phyloP scores from a whole-genome alignment of 2,888 invertebrate species.

The Xestia sexstrigata region DNA sequence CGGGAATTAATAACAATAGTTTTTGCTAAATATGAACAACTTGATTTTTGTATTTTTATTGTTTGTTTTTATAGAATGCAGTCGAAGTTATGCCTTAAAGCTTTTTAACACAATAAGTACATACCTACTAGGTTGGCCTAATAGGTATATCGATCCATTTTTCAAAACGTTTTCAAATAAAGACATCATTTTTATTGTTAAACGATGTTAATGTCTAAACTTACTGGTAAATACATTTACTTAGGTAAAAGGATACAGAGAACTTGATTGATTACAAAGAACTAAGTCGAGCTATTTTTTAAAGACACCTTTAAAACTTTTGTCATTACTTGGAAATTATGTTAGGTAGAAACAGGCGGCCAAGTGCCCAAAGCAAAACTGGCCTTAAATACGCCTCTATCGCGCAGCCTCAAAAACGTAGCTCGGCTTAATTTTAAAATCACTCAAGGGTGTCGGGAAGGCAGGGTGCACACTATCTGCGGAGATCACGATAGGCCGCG shows the following conservation, averaged over 20 bases:
- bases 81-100: neutral
- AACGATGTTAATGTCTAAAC: neutral
- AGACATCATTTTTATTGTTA: neutral
- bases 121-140: neutral
- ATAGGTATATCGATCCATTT: neutral
- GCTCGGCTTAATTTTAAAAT: constrained; percentile 79
- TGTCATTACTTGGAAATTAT: neutral
- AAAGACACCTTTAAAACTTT: neutral
- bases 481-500: constrained; percentile 80
- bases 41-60: neutral
- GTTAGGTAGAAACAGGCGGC: neutral
- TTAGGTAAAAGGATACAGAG: neutral
- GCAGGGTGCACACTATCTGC: constrained; percentile 71
- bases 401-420: constrained; percentile 47
- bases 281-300: neutral
- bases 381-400: constrained; percentile 25
- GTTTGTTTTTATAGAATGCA: neutral
- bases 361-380: constrained; percentile 21
- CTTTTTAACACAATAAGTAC: neutral
- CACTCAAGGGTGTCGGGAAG: constrained; percentile 77
- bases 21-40: constrained; percentile 2
- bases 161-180: neutral
- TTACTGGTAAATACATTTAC: neutral
- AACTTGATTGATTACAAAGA: constrained; percentile 8
- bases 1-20: constrained; percentile 13